Percentiles rank a stretch among this genome's conserved stretches.
These are phyloP conservation scores for Parelbella ahira DNA, from an alignment of 2,888 invertebrate genomes.

Conservation along the genomic window DNA sequence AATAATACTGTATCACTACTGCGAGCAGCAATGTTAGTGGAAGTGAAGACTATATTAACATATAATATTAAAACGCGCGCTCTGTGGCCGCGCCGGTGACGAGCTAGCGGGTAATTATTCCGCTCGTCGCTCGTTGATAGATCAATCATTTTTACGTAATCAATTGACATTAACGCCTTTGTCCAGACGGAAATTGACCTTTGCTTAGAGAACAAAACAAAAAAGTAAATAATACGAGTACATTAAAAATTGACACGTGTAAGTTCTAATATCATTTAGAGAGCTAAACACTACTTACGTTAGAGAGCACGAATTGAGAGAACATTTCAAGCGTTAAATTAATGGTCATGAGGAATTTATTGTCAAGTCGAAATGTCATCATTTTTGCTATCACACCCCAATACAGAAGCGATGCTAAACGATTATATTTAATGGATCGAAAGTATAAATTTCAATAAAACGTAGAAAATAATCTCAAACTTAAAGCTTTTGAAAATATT, in stretches of 20 bases:
- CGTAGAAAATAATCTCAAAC: slow-evolving; percentile 76
- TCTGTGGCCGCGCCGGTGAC: background rate
- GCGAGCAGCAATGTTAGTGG: slow-evolving; percentile 62
- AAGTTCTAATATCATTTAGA: slow-evolving; percentile 39
- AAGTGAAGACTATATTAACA: slow-evolving; percentile 30
- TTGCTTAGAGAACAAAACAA: slow-evolving; percentile 6
- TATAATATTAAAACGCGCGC: slow-evolving; percentile 1
- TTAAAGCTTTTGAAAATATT: slow-evolving; percentile 74
- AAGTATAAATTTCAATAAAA: slow-evolving; percentile 54
- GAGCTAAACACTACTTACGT: slow-evolving; percentile 49
- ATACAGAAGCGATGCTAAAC: slow-evolving; percentile 38
- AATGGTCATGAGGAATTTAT: slow-evolving; percentile 53
- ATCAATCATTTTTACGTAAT: no score
- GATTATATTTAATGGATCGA: slow-evolving; percentile 40
- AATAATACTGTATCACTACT: slow-evolving; percentile 78
- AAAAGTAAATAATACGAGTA: slow-evolving; percentile 5
- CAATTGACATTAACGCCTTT: slow-evolving; percentile 19
- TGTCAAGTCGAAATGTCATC: slow-evolving; percentile 55
- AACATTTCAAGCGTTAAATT: slow-evolving; percentile 39
- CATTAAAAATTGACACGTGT: slow-evolving; percentile 20
- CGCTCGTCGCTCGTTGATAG: no score
- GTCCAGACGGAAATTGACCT: slow-evolving; percentile 20
- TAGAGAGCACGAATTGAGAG: slow-evolving; percentile 61
- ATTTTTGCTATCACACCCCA: no score
- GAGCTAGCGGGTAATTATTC: no score